Evolutionary conservation across 2,113 vertebrate genomes (phyloP).

Genomic region (Kryptolebias marmoratus): DNA sequence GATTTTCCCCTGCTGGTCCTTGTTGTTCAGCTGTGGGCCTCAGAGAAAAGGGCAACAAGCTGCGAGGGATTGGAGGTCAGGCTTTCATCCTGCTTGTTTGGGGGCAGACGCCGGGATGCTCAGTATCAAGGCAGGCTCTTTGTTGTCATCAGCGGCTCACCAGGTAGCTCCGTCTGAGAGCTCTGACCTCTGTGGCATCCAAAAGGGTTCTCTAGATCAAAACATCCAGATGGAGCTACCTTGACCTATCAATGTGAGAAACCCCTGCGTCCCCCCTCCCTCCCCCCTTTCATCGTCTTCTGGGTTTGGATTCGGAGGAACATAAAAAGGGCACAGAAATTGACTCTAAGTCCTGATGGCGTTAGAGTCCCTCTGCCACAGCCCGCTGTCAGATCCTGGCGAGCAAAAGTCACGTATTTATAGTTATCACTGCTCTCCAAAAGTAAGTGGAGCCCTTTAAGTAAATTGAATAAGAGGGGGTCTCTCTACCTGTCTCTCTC

Average conservation of each 20-base stretch:
- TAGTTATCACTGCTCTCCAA: conserved; percentile 60
- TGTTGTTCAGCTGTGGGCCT: conserved; percentile 51
- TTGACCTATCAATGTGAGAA: conserved; percentile 60
- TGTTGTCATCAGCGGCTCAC: conserved; percentile 63
- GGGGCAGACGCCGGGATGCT: conserved; percentile 52
- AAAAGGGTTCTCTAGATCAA: conserved; percentile 75
- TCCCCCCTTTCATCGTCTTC: background rate
- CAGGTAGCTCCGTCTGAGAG: conserved; percentile 64
- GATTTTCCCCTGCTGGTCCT: conserved; percentile 32
- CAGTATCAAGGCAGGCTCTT: conserved; percentile 72
- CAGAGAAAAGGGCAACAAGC: conserved; percentile 70
- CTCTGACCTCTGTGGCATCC: conserved; percentile 61
- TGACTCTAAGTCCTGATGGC: conserved; percentile 72
- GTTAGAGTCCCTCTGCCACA: conserved; percentile 58
- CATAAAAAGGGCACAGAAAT: conserved; percentile 76
- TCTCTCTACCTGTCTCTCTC: conserved; percentile 17
- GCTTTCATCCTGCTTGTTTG: conserved; percentile 80
- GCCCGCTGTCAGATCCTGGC: conserved; percentile 62
- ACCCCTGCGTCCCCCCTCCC: background rate
- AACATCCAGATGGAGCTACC: conserved; percentile 70
- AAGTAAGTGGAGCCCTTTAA: conserved; percentile 59
- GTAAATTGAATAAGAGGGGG: conserved; percentile 63
- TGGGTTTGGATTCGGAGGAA: conserved; percentile 55
- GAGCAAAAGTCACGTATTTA: conserved; percentile 68
- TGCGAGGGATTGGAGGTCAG: conserved; percentile 74